These are phyloP conservation scores for Diabrotica undecimpunctata DNA, from an alignment of 1,140 invertebrate species.

Conservation along the genomic window DNA sequence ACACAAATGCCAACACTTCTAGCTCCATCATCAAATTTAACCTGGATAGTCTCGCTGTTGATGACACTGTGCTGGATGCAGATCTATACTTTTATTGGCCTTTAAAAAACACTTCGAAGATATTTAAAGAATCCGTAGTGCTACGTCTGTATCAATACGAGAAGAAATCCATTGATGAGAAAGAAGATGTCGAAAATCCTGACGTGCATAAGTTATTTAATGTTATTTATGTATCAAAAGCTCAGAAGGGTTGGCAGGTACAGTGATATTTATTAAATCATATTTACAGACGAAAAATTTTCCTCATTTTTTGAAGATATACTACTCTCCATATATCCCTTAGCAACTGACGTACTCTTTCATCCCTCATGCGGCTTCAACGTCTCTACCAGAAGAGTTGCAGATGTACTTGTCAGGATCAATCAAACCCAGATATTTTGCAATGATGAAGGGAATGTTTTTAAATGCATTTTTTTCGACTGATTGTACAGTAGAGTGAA, in stretches of 20 bases:
- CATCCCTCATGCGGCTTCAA: too few relatives aligned
- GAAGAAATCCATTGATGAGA: constrained; percentile 24
- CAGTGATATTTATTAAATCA: not conserved
- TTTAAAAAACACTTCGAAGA: constrained; percentile 30
- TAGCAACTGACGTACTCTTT: too few relatives aligned
- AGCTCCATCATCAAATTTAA: constrained; percentile 36
- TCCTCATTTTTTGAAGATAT: too few relatives aligned
- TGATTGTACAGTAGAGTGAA: too few relatives aligned
- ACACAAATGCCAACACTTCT: constrained; percentile 25
- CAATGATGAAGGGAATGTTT: too few relatives aligned
- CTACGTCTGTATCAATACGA: constrained; percentile 33
- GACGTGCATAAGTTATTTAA: constrained; percentile 41
- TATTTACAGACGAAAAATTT: too few relatives aligned
- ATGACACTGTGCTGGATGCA: constrained; percentile 29
- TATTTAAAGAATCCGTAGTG: constrained; percentile 31
- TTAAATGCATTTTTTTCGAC: too few relatives aligned
- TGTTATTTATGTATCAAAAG: constrained; percentile 40
- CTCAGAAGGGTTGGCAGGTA: constrained; percentile 41
- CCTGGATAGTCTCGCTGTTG: constrained; percentile 24
- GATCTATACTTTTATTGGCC: constrained; percentile 40
- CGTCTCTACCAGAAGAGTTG: too few relatives aligned
- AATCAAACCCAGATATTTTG: too few relatives aligned
- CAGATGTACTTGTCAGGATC: too few relatives aligned
- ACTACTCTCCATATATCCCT: too few relatives aligned
- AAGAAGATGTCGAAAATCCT: constrained; percentile 36